These are phyloP conservation scores for Archips xylosteana DNA, from an alignment of 2,888 invertebrate genomes.

Conservation along the genomic window DNA sequence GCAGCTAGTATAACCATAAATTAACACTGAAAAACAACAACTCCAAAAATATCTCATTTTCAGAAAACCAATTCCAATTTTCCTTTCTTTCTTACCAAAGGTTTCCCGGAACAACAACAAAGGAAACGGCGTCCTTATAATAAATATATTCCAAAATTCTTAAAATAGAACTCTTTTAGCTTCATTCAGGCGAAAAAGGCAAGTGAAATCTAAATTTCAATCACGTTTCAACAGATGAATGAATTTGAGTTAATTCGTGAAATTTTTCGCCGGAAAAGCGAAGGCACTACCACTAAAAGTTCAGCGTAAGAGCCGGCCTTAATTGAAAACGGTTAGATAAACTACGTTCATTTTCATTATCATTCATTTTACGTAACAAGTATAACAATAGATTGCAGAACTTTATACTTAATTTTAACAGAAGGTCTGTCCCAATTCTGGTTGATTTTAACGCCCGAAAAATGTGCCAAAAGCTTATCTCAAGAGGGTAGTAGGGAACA, in stretches of 20 bases:
- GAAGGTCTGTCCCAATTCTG: background rate
- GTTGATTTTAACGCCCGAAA: slow-evolving; percentile 5
- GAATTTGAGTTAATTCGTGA: slow-evolving; percentile 18
- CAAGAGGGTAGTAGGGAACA: slow-evolving; percentile 18
- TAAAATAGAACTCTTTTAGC: background rate
- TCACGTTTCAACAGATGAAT: slow-evolving; percentile 29
- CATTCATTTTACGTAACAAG: background rate
- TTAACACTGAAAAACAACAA: background rate
- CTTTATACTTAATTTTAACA: background rate
- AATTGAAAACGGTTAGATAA: background rate
- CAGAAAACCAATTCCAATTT: background rate
- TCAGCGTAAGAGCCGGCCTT: slow-evolving; percentile 2
- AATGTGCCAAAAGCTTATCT: slow-evolving; percentile 7
- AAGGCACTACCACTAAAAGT: background rate
- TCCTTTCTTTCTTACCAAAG: background rate
- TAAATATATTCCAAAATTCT: background rate
- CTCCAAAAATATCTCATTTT: background rate
- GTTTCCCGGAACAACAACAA: background rate
- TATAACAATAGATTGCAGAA: background rate
- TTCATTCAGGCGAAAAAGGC: background rate
- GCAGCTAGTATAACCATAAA: too few species aligned
- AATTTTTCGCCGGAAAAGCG: slow-evolving; percentile 8
- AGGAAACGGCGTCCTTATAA: background rate
- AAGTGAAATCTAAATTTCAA: slow-evolving; percentile 17
- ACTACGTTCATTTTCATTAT: background rate